Percentiles rank a stretch among this genome's conserved stretches.
Evolutionary conservation across 2,113 vertebrate species (phyloP).

Genomic region (Brachypodius melanocephalos): DNA sequence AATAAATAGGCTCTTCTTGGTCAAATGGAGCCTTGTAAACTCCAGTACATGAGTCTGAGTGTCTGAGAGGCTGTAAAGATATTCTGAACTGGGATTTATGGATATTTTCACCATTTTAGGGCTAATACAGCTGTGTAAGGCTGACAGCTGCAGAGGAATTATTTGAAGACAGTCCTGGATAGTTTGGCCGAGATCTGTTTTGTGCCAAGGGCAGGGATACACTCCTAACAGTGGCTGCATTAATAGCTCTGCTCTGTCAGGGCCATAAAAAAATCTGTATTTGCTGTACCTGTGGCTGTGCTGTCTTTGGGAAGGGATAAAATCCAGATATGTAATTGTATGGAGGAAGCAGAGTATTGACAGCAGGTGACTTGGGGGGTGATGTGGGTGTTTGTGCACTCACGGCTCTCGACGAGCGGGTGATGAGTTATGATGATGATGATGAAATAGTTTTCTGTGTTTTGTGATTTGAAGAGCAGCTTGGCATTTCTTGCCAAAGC

Average conservation of each 20-base stretch:
- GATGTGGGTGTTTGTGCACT: not conserved
- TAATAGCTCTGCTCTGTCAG: not conserved
- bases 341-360: not conserved
- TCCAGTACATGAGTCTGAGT: not conserved
- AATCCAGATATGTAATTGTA: rapidly evolving
- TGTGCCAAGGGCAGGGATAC: not conserved
- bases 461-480: not conserved
- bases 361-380: not conserved
- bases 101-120: not conserved
- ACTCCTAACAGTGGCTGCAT: rapidly evolving
- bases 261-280: not conserved
- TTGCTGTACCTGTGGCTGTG: not conserved
- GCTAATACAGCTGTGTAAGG: not conserved
- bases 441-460: not conserved
- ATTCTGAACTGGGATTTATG: not conserved
- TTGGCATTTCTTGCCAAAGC: not conserved
- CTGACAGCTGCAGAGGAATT: not conserved
- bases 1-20: not conserved
- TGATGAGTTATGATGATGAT: not conserved
- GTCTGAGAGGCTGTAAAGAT: not conserved
- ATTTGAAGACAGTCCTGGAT: not conserved
- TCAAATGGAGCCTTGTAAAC: not conserved
- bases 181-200: not conserved
- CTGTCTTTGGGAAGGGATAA: not conserved
- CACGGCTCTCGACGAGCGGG: rapidly evolving